Evolutionary conservation across 2,113 vertebrate genomes (phyloP).

Genomic region (Nerophis lumbriciformis): DNA sequence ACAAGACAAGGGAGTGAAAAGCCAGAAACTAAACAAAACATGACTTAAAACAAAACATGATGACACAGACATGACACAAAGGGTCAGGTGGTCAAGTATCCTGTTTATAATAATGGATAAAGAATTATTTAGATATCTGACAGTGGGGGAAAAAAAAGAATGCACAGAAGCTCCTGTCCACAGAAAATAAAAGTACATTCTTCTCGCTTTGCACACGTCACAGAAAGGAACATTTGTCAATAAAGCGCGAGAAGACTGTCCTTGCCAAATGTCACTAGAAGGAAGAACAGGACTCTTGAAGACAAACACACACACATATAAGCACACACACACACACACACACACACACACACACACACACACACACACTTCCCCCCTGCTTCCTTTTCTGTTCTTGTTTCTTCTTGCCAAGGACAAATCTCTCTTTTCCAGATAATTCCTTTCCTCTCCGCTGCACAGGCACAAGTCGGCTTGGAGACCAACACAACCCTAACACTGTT

Average conservation of each 20-base stretch:
- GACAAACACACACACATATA: constrained; percentile 4
- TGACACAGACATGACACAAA: too few species aligned
- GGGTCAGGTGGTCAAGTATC: too few species aligned
- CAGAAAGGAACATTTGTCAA: constrained; percentile 30
- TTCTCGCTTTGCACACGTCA: constrained; percentile 28
- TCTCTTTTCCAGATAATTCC: constrained; percentile 25
- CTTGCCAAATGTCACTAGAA: constrained; percentile 45
- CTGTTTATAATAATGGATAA: too few species aligned
- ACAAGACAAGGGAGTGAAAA: too few species aligned
- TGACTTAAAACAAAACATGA: too few species aligned
- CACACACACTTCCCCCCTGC: background rate
- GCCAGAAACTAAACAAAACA: too few species aligned
- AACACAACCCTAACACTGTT: constrained; percentile 20
- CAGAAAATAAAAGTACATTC: constrained; percentile 30
- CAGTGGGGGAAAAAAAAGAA: too few species aligned
- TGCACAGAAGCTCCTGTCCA: constrained; percentile 33
- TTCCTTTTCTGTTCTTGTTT: constrained; percentile 21
- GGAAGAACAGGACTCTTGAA: background rate
- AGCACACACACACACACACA: background rate
- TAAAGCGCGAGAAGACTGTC: constrained; percentile 29
- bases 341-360: too few species aligned
- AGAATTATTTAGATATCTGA: too few species aligned
- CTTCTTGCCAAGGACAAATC: constrained; percentile 37
- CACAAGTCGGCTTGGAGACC: constrained; percentile 7
- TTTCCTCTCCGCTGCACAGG: constrained; percentile 8